phyloP scores from a whole-genome alignment of 1,140 invertebrate genomes.

The Calephelis nemesis region DNA sequence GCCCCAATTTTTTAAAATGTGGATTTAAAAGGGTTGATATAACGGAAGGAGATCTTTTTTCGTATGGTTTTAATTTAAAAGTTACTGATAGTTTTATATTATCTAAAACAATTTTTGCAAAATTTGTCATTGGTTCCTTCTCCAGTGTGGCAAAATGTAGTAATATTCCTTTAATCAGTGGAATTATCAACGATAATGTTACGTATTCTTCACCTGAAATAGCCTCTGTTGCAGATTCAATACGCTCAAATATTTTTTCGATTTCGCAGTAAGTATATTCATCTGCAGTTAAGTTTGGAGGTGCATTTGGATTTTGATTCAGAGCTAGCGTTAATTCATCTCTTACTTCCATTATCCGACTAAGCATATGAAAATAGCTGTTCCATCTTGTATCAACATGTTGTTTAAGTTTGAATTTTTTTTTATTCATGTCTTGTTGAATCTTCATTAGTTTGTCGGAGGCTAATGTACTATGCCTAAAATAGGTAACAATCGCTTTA shows the following conservation, averaged over 20 bases:
- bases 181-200: neutral
- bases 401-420: neutral
- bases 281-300: neutral
- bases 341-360: neutral
- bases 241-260: neutral
- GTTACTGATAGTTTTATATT: neutral
- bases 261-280: neutral
- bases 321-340: neutral
- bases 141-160: neutral
- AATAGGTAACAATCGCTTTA: no score
- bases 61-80: neutral
- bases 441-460: neutral
- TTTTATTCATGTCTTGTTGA: neutral
- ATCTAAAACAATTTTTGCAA: neutral
- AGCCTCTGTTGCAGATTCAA: neutral
- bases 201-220: neutral
- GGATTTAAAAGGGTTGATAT: neutral
- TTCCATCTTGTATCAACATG: neutral
- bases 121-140: neutral
- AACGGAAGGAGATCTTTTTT: neutral
- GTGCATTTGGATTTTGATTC: neutral
- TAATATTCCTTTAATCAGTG: neutral
- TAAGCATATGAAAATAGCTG: neutral
- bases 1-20: neutral
- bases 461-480: no score